Percentiles rank a stretch among this genome's conserved stretches.
These are phyloP conservation scores for Hylaeus anthracinus DNA, from an alignment of 1,140 invertebrate species.

Conservation along the genomic window DNA sequence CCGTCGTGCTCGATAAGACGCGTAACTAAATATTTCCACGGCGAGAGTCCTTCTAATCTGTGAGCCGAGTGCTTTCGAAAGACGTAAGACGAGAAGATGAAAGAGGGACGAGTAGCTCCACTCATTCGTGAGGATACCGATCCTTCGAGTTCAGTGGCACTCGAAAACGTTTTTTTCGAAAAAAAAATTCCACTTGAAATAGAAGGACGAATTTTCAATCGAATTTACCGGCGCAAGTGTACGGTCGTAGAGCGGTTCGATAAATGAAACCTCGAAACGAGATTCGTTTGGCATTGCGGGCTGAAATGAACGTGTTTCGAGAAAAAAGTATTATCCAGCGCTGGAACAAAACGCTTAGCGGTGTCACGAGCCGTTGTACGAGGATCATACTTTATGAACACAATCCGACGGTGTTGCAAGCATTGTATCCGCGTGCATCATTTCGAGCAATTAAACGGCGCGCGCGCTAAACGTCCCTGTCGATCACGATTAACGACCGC, in stretches of 20 bases:
- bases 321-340: conserved; percentile 26
- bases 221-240: too few species aligned
- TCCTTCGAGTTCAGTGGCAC: too few species aligned
- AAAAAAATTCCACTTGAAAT: too few species aligned
- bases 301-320: conserved; percentile 52
- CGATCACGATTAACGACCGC: conserved; percentile 46
- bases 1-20: too few species aligned
- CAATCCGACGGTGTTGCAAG: not conserved
- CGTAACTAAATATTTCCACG: too few species aligned
- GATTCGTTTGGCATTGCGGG: conserved; percentile 27
- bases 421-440: conserved; percentile 4
- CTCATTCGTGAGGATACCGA: too few species aligned
- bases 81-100: too few species aligned
- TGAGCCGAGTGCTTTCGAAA: too few species aligned
- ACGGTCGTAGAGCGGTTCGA: not conserved
- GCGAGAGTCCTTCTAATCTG: too few species aligned
- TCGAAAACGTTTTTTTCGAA: too few species aligned
- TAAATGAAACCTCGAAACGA: conserved; percentile 19
- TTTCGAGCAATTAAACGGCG: conserved; percentile 43
- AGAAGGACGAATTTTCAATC: too few species aligned
- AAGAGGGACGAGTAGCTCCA: too few species aligned
- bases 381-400: conserved; percentile 29
- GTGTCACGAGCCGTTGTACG: not conserved
- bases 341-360: conserved; percentile 2
- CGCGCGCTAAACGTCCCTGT: conserved; percentile 7